These are phyloP conservation scores for Dermatemys mawii DNA, from an alignment of 2,113 vertebrate genomes.

Conservation along the genomic window DNA sequence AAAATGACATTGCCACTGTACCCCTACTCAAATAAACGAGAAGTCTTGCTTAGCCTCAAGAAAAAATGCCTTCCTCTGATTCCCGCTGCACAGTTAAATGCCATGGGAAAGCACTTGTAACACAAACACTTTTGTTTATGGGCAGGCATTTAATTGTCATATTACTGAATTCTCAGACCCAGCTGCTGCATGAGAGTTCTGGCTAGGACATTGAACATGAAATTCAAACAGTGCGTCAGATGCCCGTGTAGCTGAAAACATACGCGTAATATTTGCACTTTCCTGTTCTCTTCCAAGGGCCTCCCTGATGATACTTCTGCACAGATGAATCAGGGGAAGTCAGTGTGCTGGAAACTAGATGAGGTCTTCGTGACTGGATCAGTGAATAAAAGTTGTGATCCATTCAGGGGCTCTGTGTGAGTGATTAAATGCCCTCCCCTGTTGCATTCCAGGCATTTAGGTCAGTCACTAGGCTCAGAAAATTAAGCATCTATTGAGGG, in stretches of 20 bases:
- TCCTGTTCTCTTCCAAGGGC: not conserved
- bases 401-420: not conserved
- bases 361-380: conserved; percentile 61
- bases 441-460: conserved; percentile 1
- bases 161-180: conserved; percentile 68
- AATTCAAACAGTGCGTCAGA: conserved; percentile 53
- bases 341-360: conserved; percentile 28
- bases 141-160: conserved; percentile 71
- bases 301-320: conserved; percentile 64
- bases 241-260: conserved; percentile 36
- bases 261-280: not conserved
- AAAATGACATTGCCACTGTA: not conserved
- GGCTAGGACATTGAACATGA: conserved; percentile 53
- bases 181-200: conserved; percentile 73
- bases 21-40: not conserved
- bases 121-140: conserved; percentile 65
- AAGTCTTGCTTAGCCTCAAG: conserved; percentile 37
- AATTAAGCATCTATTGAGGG: not conserved
- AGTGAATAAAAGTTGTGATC: conserved; percentile 57
- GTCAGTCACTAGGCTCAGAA: not conserved
- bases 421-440: conserved; percentile 36
- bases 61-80: conserved; percentile 42
- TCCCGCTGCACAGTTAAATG: conserved; percentile 50
- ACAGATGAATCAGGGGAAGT: conserved; percentile 56
- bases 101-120: conserved; percentile 58